Conservation (phyloP, 2,797 vertebrate genomes). For the Melanotaenia boesemani region DNA sequence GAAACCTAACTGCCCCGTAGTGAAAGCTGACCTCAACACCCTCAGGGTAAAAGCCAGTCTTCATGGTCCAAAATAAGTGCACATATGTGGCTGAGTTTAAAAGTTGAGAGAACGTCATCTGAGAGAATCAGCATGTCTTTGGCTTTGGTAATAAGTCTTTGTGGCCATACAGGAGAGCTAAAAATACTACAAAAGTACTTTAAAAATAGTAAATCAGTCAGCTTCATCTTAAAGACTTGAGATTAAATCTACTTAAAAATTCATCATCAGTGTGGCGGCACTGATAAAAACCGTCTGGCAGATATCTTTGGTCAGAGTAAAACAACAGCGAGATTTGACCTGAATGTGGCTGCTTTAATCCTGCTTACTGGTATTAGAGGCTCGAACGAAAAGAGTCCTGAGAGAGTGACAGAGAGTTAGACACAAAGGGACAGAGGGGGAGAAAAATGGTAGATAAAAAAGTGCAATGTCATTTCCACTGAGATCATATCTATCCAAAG, state of each 20-base stretch:
- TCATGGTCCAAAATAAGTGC: neutral
- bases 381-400: constrained; percentile 33
- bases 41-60: neutral
- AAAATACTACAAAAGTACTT: neutral
- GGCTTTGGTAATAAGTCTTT: neutral
- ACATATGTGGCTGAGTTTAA: neutral
- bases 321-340: constrained; percentile 62
- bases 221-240: constrained; percentile 9
- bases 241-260: constrained; percentile 26
- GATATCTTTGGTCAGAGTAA: constrained; percentile 26
- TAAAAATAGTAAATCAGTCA: neutral
- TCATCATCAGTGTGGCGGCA: constrained; percentile 10
- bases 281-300: neutral
- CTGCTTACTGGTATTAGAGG: constrained; percentile 70
- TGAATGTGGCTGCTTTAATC: constrained; percentile 71
- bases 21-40: neutral
- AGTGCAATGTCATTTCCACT: constrained; percentile 44
- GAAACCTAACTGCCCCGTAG: neutral
- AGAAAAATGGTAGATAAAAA: constrained; percentile 18
- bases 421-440: constrained; percentile 13
- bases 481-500: constrained; percentile 38
- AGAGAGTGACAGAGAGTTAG: constrained; percentile 22
- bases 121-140: neutral
- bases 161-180: neutral
- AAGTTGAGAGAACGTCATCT: neutral